Percentiles rank a stretch among this genome's conserved stretches.
phyloP scores from a whole-genome alignment of 2,888 invertebrate species.

The Hemithea aestivaria region DNA sequence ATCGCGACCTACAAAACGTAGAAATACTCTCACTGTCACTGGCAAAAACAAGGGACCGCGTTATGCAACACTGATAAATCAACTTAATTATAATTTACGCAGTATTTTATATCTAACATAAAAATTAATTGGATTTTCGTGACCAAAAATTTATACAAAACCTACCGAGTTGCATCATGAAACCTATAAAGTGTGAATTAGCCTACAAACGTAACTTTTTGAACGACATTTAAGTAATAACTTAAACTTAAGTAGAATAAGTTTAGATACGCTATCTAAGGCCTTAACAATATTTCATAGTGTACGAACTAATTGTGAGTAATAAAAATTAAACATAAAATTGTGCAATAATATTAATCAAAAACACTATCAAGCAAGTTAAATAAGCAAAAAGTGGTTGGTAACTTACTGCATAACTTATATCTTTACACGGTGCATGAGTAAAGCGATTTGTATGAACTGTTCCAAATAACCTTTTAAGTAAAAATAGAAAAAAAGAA shows the following conservation, averaged over 20 bases:
- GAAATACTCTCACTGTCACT: constrained; percentile 65
- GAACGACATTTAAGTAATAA: no score
- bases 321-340: no score
- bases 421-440: constrained; percentile 15
- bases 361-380: constrained; percentile 11
- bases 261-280: no score
- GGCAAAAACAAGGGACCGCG: constrained; percentile 25
- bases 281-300: no score
- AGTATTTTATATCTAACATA: constrained; percentile 11
- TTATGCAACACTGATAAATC: constrained; percentile 34
- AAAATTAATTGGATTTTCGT: constrained; percentile 15
- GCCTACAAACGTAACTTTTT: no score
- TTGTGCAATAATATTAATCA: background rate
- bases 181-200: background rate
- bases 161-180: no score
- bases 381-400: constrained; percentile 8
- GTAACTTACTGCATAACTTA: constrained; percentile 16
- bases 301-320: no score
- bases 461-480: constrained; percentile 8
- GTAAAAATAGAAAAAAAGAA: background rate
- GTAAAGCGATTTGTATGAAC: constrained; percentile 16
- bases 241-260: no score
- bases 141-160: constrained; percentile 5
- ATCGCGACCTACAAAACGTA: constrained; percentile 59
- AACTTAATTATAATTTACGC: constrained; percentile 18